Percentiles rank a stretch among this genome's conserved stretches.
These are phyloP conservation scores for Sterrhoptilus dennistouni DNA, from an alignment of 2,113 vertebrate species.

Conservation along the genomic window DNA sequence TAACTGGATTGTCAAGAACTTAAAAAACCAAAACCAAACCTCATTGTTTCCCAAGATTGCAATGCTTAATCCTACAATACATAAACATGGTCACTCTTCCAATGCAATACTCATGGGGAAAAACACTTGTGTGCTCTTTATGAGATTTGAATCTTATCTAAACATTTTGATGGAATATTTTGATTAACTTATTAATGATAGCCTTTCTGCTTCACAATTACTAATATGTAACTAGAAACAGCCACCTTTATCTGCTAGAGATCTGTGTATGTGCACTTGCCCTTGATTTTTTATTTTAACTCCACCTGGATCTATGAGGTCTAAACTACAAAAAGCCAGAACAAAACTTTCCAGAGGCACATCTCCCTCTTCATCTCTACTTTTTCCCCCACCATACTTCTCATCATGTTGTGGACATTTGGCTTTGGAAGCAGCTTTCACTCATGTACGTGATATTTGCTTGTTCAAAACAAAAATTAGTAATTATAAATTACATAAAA, in stretches of 20 bases:
- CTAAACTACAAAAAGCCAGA: conserved; percentile 48
- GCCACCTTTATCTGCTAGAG: conserved; percentile 46
- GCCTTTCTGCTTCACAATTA: neutral
- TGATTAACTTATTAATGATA: neutral
- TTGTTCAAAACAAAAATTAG: neutral
- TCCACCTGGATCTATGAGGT: conserved; percentile 56
- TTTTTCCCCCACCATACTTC: conserved; percentile 9
- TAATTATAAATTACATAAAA: neutral
- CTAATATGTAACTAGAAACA: neutral
- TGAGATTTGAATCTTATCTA: neutral
- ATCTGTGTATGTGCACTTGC: conserved; percentile 55
- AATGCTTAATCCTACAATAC: neutral
- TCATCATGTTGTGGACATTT: conserved; percentile 14
- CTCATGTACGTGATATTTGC: neutral
- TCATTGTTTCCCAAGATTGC: neutral
- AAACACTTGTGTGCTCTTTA: neutral
- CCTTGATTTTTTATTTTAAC: conserved; percentile 34
- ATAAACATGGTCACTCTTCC: neutral
- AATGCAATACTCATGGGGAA: neutral
- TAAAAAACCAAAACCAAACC: neutral
- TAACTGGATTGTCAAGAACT: conserved; percentile 8
- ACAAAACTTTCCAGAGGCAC: conserved; percentile 64
- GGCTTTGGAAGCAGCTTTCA: neutral
- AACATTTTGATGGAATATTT: neutral
- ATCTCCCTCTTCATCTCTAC: conserved; percentile 59